Evolutionary conservation across 2,888 invertebrate genomes (phyloP).

Genomic region (Microctonus brassicae): DNA sequence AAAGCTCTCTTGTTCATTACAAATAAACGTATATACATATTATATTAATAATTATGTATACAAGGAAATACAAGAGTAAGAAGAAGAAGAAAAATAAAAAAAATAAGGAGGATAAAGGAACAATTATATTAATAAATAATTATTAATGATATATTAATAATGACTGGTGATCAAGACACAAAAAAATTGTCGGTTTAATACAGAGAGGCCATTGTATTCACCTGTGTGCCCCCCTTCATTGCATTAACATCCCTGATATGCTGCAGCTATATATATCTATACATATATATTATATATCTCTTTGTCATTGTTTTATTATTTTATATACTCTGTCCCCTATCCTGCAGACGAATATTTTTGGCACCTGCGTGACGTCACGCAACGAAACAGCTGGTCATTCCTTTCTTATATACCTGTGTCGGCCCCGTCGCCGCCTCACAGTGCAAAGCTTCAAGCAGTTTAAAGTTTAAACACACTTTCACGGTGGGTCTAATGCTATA

Average conservation of each 20-base stretch:
- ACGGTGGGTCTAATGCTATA: not conserved
- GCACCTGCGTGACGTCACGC: constrained; percentile 64
- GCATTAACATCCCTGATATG: not conserved
- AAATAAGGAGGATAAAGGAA: not conserved
- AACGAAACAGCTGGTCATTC: constrained; percentile 63
- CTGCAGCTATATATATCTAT: not conserved
- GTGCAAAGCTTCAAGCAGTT: not conserved
- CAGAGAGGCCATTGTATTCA: not conserved
- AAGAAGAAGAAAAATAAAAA: no score
- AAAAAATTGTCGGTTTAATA: not conserved
- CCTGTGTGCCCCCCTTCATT: constrained; percentile 20
- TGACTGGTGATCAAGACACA: not conserved
- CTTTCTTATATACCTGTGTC: constrained; percentile 46
- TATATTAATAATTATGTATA: not conserved
- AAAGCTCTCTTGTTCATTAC: not conserved
- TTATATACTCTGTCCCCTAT: not conserved
- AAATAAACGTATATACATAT: not conserved
- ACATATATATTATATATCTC: not conserved
- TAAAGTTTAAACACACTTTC: not conserved
- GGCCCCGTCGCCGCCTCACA: no score
- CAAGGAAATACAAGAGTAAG: no score
- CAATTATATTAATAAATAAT: not conserved
- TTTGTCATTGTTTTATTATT: constrained; percentile 11
- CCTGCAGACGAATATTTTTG: constrained; percentile 28
- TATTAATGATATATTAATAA: not conserved